Evolutionary conservation across 2,888 invertebrate genomes (phyloP).

Genomic region (Sphaerophoria taeniata): DNA sequence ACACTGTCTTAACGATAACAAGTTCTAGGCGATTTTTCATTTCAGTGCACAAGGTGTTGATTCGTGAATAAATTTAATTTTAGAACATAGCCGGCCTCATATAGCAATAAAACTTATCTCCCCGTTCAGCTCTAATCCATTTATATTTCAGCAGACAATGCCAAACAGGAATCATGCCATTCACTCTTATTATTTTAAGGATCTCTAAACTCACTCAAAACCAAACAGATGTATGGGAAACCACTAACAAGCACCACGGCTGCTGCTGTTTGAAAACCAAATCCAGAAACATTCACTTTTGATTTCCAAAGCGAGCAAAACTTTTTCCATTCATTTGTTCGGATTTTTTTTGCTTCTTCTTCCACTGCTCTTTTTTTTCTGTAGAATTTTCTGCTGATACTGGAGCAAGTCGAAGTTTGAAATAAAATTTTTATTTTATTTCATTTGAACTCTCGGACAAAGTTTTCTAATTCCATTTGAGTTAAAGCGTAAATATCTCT

Average conservation of each 20-base stretch:
- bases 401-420: neutral
- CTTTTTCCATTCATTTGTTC: conserved; percentile 38
- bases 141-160: too few species aligned
- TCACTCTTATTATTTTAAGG: too few species aligned
- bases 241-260: conserved; percentile 17
- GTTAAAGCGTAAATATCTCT: conserved; percentile 63
- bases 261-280: conserved; percentile 1
- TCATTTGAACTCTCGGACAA: conserved; percentile 45
- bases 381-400: neutral
- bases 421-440: neutral
- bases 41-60: too few species aligned
- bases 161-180: too few species aligned
- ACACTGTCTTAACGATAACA: too few species aligned
- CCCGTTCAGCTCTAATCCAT: too few species aligned
- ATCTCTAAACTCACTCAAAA: too few species aligned
- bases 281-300: conserved; percentile 51
- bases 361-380: neutral
- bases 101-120: too few species aligned
- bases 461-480: conserved; percentile 70
- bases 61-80: too few species aligned
- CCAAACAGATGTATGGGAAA: too few species aligned
- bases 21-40: too few species aligned
- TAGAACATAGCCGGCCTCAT: too few species aligned
- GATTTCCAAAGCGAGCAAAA: conserved; percentile 40
- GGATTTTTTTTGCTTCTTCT: conserved; percentile 4